Evolutionary conservation across 1,140 invertebrate species (phyloP), one percentile per base, ranked within the genome.

Genomic region (Calliphora vicina): DNA sequence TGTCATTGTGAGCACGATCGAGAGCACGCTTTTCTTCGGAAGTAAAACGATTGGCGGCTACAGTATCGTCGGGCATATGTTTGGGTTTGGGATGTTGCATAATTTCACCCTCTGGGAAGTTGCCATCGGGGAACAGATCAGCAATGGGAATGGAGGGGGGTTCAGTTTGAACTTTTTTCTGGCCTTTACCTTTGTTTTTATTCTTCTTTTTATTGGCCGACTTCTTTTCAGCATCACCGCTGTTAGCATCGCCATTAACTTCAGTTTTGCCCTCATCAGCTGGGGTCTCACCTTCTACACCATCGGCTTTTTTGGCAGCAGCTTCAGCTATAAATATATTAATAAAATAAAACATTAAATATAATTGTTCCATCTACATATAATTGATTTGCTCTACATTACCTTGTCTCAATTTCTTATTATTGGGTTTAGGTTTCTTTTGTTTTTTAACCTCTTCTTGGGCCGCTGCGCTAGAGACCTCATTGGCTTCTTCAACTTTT

Each of bases 1-100:
- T 95, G 86, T 99, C 97, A 90, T 94, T 94, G 84, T 96, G 95
- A 91, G 95, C 93, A 88, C 95, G 92, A 88, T 97, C 96, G 17
- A 96, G 88, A 5, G 95, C 94, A 87, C 95, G 94, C 87, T 98
- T 98, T 88, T 99, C 99, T 91, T 99, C 98, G 87, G 94, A 96
- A 0, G 95, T 95, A 86, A 97, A 96, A 43, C 98, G 93, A 88
- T 99, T 94, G 87, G 95, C 96, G 1, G 97, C 97, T 73, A 94
- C 97, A 86, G 94, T 94, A 84, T 96, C 96, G 91, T 97, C 96
- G 81, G 94, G 92, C 20, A 93, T 91, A 82, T 93, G 92, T 82
- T 90, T 90, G n/a, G 89, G 89, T 6, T 92, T 92, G 8, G 93
- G 91, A 92, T 97, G 95, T 80, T 96, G 94, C 92, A 95, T 93